Evolutionary conservation across 2,888 invertebrate genomes (phyloP).

Genomic region (Neoaliturus tenellus): DNA sequence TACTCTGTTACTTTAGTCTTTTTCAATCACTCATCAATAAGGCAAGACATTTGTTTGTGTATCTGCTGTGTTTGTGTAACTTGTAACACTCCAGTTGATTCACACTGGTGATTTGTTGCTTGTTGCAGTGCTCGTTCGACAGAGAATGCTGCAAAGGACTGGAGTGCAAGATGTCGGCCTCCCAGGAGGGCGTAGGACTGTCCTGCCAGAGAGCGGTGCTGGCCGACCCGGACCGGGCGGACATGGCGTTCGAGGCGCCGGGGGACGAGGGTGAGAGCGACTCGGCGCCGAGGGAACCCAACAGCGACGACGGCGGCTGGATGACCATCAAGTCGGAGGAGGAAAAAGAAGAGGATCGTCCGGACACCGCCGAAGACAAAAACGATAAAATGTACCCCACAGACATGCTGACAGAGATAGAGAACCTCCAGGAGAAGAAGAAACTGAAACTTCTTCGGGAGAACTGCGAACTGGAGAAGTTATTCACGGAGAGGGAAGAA

Average conservation of each 20-base stretch:
- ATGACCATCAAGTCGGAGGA: background rate
- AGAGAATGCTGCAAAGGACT: slow-evolving; percentile 42
- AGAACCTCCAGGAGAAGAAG: slow-evolving; percentile 21
- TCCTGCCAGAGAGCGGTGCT: background rate
- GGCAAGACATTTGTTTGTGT: too few relatives aligned
- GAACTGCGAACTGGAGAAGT: slow-evolving; percentile 41
- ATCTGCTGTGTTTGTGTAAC: too few relatives aligned
- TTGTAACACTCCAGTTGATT: too few relatives aligned
- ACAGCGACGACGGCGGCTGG: slow-evolving; percentile 4
- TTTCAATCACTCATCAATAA: too few relatives aligned
- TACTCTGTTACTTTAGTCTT: too few relatives aligned
- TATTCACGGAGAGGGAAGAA: slow-evolving; percentile 48
- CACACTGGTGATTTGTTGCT: background rate
- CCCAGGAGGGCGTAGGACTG: background rate
- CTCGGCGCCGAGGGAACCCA: background rate
- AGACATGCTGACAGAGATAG: background rate
- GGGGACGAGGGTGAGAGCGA: too few relatives aligned
- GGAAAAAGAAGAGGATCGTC: background rate
- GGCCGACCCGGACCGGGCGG: background rate
- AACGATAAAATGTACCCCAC: slow-evolving; percentile 1
- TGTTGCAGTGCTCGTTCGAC: slow-evolving; percentile 48
- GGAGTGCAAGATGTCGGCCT: slow-evolving; percentile 27
- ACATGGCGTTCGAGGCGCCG: background rate
- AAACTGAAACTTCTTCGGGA: slow-evolving; percentile 13
- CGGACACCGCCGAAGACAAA: background rate